Evolutionary conservation across 2,113 vertebrate species (phyloP), one percentile per base, ranked within the genome.

Genomic region (Pseudorasbora parva): DNA sequence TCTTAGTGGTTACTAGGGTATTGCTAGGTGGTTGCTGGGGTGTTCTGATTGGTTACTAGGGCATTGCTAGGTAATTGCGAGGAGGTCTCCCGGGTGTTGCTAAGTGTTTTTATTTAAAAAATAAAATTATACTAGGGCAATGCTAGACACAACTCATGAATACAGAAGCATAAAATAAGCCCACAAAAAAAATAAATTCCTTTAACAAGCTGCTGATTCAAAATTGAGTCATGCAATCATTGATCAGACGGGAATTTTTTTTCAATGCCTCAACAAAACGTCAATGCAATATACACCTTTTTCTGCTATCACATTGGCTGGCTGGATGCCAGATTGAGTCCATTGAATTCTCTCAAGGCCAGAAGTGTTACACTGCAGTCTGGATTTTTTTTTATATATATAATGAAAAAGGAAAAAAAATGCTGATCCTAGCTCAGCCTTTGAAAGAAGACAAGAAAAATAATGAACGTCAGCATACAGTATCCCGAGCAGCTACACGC

Each of bases 401-500:
- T 43, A 45, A 45, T 43, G 41, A 47, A 23, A 82, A 72, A 33
- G 14, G 73, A 82, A 84, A 91, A 84, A 91, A 90, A 62, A 77
- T 87, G 69, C 86, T 75, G 66, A 87, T 84, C 76, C 83, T 87
- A 83, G 90, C 82, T 54, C 4, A 51, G 81, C 57, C 86, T 92
- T 89, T 69, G 43, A 92, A 91, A 85, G 68, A 84, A 90, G 89
- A 89, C 1, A 33, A 68, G 78, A 83, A 49, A 91, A 93, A 93
- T 91, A 93, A 93, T 93, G 89, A 86, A 92, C 91, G 86, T 82
- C 84, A 87, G 87, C 79, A 87, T 92, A 86, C 54, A 62, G 64
- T 87, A 87, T 71, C 78, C 43, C 86, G 83, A 0, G 2, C 84
- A 86, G 87, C 78, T 88, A 91, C 90, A 73, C 66, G 43, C 86